Percentiles rank a stretch among this genome's conserved stretches.
Evolutionary conservation across 2,113 vertebrate species (phyloP).

Genomic region (Limanda limanda): DNA sequence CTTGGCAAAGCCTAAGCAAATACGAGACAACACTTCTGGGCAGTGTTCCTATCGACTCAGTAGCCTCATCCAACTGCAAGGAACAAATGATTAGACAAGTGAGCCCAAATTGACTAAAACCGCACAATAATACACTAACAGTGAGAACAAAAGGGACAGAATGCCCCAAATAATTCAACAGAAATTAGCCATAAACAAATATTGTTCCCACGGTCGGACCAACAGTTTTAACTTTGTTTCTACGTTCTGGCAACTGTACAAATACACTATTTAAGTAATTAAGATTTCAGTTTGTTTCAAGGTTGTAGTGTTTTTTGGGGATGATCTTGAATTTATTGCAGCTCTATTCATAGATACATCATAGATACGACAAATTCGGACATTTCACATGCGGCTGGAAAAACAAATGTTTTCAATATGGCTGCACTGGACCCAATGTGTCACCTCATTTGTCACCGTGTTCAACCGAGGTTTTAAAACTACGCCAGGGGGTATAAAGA

Average conservation of each 20-base stretch:
- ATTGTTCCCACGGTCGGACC: constrained; percentile 24
- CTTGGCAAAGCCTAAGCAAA: constrained; percentile 61
- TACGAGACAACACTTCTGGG: constrained; percentile 61
- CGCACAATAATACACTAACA: constrained; percentile 48
- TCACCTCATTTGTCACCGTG: not conserved
- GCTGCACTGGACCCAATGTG: not conserved
- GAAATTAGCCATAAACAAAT: constrained; percentile 42
- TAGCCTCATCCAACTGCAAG: constrained; percentile 58
- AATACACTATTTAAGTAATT: not conserved
- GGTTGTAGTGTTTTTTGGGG: not conserved
- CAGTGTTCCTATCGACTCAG: constrained; percentile 53
- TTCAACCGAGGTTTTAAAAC: not conserved
- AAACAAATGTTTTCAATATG: not conserved
- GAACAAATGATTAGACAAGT: constrained; percentile 64
- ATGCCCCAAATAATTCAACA: constrained; percentile 48
- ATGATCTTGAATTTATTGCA: not conserved
- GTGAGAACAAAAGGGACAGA: constrained; percentile 38
- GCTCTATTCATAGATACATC: not conserved
- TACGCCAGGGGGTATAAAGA: not conserved
- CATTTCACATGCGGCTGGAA: not conserved
- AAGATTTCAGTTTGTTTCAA: not conserved
- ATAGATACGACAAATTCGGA: not conserved
- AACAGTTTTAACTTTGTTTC: not conserved
- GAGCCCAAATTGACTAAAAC: constrained; percentile 56
- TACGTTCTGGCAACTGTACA: not conserved